Conservation (phyloP, 2,797 vertebrate genomes). For the Limosa lapponica region DNA sequence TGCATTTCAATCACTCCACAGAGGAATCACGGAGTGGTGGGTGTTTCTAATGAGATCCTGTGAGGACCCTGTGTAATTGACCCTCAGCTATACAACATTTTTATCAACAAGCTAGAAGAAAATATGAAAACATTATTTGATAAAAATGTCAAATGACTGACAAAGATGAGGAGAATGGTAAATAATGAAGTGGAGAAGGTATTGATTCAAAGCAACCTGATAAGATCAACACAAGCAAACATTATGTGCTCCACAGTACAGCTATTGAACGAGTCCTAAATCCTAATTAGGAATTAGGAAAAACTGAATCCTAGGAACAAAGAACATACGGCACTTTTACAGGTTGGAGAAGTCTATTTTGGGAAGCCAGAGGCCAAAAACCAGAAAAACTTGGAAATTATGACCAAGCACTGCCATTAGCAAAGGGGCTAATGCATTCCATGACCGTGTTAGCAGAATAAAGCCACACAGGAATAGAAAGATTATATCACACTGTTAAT, state of each 20-base stretch:
- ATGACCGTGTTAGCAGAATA: not conserved
- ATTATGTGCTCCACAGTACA: not conserved
- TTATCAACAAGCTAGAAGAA: conserved; percentile 61
- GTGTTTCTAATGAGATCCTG: conserved; percentile 54
- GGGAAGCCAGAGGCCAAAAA: not conserved
- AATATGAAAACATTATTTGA: conserved; percentile 63
- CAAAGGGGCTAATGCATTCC: not conserved
- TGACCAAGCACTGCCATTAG: not conserved
- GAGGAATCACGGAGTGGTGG: not conserved
- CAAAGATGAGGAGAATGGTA: conserved; percentile 65
- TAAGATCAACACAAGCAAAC: conserved; percentile 66
- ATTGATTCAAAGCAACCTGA: conserved; percentile 62
- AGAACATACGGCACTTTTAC: not conserved
- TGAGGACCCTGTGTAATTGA: conserved; percentile 49
- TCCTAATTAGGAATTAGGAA: conserved; percentile 31
- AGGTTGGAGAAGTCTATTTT: not conserved
- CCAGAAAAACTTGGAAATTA: not conserved
- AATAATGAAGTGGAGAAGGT: conserved; percentile 64
- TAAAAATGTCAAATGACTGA: conserved; percentile 65
- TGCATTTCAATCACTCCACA: not conserved
- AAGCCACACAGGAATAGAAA: not conserved
- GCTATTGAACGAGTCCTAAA: conserved; percentile 30
- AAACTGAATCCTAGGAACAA: not conserved
- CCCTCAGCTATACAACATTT: conserved; percentile 50
- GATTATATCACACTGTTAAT: not conserved